Conservation (phyloP, 2,888 invertebrate genomes). For the Zhuqinia jingwanae region DNA sequence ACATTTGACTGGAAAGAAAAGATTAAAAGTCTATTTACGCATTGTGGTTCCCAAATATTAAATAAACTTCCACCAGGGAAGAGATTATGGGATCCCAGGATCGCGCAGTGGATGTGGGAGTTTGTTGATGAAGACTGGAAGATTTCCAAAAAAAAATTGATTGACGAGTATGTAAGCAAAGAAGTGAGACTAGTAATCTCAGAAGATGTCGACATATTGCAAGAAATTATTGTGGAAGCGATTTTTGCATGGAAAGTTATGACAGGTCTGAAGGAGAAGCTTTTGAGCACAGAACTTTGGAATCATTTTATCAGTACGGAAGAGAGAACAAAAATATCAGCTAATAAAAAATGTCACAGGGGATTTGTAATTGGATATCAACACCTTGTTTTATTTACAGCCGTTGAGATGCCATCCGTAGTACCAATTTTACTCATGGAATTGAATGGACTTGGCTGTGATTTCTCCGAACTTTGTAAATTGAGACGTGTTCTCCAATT, state of each 20-base stretch:
- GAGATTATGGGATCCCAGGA: slow-evolving; percentile 85
- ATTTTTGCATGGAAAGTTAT: slow-evolving; percentile 82
- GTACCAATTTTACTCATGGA: slow-evolving; percentile 89
- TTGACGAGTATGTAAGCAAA: slow-evolving; percentile 49
- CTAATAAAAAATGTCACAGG: too few species aligned
- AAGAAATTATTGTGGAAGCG: slow-evolving; percentile 81
- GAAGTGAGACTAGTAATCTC: slow-evolving; percentile 64
- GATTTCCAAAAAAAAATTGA: slow-evolving; percentile 58
- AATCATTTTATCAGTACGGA: slow-evolving; percentile 81
- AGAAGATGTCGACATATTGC: slow-evolving; percentile 80
- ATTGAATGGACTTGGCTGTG: slow-evolving; percentile 88
- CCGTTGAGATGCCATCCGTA: slow-evolving; percentile 89
- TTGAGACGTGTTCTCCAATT: slow-evolving; percentile 85
- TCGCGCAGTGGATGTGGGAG: slow-evolving; percentile 88
- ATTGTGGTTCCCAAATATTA: slow-evolving; percentile 81
- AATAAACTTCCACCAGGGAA: slow-evolving; percentile 30
- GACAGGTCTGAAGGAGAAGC: slow-evolving; percentile 81
- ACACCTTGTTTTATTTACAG: slow-evolving; percentile 82
- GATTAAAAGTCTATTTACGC: slow-evolving; percentile 83
- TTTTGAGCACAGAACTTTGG: slow-evolving; percentile 82
- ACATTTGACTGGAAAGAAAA: slow-evolving; percentile 85
- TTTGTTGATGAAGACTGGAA: slow-evolving; percentile 83
- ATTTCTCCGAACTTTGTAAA: slow-evolving; percentile 84
- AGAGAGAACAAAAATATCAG: too few species aligned
- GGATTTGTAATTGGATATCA: too few species aligned